Percentiles rank a stretch among this genome's conserved stretches.
Conservation (phyloP, 2,888 invertebrate genomes). For the Perdita meconis region DNA sequence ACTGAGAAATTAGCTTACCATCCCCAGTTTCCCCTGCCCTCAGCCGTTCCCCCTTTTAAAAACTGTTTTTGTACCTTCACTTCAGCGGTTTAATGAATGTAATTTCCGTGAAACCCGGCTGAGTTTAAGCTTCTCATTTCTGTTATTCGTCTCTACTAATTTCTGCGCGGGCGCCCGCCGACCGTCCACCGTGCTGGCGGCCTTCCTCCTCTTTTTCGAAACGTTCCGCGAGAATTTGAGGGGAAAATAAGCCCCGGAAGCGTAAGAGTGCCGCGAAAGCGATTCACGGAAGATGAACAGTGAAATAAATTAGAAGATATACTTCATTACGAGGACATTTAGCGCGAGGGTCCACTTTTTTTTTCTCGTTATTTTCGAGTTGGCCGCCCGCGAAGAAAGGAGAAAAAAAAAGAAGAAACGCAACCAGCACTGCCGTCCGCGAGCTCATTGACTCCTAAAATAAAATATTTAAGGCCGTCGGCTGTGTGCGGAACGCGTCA, state of each 20-base stretch:
- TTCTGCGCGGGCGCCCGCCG: not conserved
- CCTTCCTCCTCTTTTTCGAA: not conserved
- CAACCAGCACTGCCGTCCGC: not conserved
- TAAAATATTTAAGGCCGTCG: not conserved
- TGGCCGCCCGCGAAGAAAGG: not conserved
- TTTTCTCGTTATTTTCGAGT: not conserved
- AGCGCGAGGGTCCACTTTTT: not conserved
- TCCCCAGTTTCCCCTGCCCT: no score
- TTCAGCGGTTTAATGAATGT: slow-evolving; percentile 39
- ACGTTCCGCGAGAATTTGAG: not conserved
- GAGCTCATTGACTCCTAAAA: not conserved
- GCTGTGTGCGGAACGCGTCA: slow-evolving; percentile 3
- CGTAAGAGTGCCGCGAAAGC: not conserved
- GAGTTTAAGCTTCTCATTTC: slow-evolving; percentile 46
- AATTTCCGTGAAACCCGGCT: slow-evolving; percentile 29
- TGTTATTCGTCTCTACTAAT: slow-evolving; percentile 47
- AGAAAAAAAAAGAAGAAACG: not conserved
- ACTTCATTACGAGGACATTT: not conserved
- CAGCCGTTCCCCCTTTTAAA: slow-evolving; percentile 16
- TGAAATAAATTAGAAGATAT: not conserved
- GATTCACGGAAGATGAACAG: slow-evolving; percentile 4
- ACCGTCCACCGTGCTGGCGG: slow-evolving; percentile 3
- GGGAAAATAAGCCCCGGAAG: not conserved
- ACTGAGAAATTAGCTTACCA: no score
- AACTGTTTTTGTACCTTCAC: slow-evolving; percentile 19